Evolutionary conservation across 1,140 invertebrate species (phyloP).

Genomic region (Ditylenchus dipsaci): DNA sequence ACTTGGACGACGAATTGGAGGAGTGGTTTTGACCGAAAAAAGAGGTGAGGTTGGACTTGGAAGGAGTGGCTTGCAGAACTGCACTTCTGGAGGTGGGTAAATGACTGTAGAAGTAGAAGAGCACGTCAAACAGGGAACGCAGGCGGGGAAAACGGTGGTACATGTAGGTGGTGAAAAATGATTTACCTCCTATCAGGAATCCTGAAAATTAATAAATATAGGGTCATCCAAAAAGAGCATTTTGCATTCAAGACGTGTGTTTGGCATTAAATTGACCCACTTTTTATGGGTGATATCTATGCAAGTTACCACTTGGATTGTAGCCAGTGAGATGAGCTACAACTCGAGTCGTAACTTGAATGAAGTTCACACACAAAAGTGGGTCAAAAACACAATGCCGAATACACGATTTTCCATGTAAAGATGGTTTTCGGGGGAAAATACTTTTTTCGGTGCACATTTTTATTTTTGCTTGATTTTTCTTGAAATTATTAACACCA

Average conservation of each 20-base stretch:
- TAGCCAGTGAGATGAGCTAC: too few species aligned
- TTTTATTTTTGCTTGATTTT: too few species aligned
- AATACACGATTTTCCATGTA: too few species aligned
- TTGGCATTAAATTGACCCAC: too few species aligned
- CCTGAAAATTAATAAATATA: conserved; percentile 33
- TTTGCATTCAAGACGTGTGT: background rate
- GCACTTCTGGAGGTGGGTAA: conserved; percentile 29
- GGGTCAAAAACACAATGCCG: too few species aligned
- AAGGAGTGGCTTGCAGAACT: background rate
- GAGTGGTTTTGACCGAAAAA: background rate
- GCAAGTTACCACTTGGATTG: too few species aligned
- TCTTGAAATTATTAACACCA: too few species aligned
- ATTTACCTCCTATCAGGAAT: conserved; percentile 39
- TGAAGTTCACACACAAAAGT: too few species aligned
- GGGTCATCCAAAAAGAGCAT: background rate
- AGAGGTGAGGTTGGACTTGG: conserved; percentile 1
- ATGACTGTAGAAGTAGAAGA: conserved; percentile 47
- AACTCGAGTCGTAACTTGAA: too few species aligned
- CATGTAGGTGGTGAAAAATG: conserved; percentile 49
- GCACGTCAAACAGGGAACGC: conserved; percentile 38
- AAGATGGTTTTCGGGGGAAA: too few species aligned
- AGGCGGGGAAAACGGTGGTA: conserved; percentile 49
- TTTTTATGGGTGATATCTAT: too few species aligned
- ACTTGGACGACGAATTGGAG: background rate
- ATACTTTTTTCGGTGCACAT: too few species aligned